Base-by-base conservation (phyloP, 2,113 vertebrate genomes). In the Etheostoma spectabile region DNA sequence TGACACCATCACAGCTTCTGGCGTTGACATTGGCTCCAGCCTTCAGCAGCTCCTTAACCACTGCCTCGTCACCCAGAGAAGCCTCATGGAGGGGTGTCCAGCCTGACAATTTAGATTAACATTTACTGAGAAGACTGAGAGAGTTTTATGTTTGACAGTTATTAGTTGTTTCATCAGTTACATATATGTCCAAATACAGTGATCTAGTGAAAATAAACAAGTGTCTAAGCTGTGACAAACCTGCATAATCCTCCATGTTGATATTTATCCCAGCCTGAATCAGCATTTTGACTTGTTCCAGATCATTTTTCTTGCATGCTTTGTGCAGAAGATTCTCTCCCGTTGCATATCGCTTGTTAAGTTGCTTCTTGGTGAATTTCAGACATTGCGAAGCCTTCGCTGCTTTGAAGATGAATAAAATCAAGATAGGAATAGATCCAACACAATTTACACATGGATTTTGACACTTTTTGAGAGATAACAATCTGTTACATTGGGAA, bases 11-110 rank as follows among this genome's bases (percentile, higher is more conserved):
- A 13, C 75, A 2, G 68, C 86, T 94, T 91, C 88, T 93, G 83
- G 88, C 92, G 55, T 96, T 95, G 60, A 96, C 92, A 79, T 94
- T 46, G 81, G 97, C 96, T 80, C 96, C 96, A 2, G 95, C 94
- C 86, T 94, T 93, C 85, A 98, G 75, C 61, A 98, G 92, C 74
- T 95, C 95, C 76, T 89, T 63, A 22, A 96, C 94, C 64, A 95
- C 76, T 42, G 95, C 93, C 76, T 67, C 56, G 82, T 86, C 87
- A 42, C 96, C 96, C 2, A 1, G 0, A 38, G 91, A 91, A 48
- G 96, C 96, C 79, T 97, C 95, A 73, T 98, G 97, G 82, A 98
- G 92, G 72, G 97, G 93, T 14, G 96, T 96, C 95, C 96, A 97
- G 66, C 96, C 97, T 99, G 93, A 72, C 8, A 35, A 48, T 4